phyloP scores from a whole-genome alignment of 2,113 vertebrate species.

The Austrofundulus limnaeus region DNA sequence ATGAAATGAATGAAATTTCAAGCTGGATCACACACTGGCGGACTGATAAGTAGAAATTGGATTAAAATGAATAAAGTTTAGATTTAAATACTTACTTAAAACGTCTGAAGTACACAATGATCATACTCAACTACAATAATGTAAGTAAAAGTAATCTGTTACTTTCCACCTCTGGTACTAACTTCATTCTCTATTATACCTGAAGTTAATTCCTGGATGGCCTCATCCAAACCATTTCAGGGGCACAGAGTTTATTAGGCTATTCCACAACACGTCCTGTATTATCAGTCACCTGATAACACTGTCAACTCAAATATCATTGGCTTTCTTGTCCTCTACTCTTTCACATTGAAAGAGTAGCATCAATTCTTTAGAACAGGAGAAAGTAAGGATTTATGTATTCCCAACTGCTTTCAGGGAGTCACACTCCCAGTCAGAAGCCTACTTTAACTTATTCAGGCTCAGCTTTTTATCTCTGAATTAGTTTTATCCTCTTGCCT shows the following conservation, averaged over 20 bases:
- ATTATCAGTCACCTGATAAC: constrained; percentile 22
- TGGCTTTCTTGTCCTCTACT: neutral
- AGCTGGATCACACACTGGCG: too few species aligned
- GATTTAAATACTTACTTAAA: too few species aligned
- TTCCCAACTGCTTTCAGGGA: neutral
- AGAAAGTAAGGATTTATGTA: constrained; percentile 12
- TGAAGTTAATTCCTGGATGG: constrained; percentile 38
- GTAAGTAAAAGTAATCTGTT: too few species aligned
- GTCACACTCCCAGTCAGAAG: neutral
- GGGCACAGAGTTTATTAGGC: constrained; percentile 32
- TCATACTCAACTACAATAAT: too few species aligned
- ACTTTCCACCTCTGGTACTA: too few species aligned
- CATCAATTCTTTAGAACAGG: constrained; percentile 7
- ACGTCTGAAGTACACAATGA: too few species aligned
- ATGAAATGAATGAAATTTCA: too few species aligned
- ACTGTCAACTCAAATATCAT: constrained; percentile 12
- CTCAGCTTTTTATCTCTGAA: constrained; percentile 14
- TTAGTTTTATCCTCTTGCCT: constrained; percentile 30
- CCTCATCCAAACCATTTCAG: neutral
- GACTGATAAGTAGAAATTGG: too few species aligned
- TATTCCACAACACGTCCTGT: constrained; percentile 11
- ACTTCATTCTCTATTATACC: constrained; percentile 17
- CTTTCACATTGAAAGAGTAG: constrained; percentile 4
- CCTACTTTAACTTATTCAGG: constrained; percentile 13
- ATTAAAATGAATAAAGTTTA: too few species aligned